Conservation (phyloP, 2,113 vertebrate genomes). For the Fulmarus glacialis region DNA sequence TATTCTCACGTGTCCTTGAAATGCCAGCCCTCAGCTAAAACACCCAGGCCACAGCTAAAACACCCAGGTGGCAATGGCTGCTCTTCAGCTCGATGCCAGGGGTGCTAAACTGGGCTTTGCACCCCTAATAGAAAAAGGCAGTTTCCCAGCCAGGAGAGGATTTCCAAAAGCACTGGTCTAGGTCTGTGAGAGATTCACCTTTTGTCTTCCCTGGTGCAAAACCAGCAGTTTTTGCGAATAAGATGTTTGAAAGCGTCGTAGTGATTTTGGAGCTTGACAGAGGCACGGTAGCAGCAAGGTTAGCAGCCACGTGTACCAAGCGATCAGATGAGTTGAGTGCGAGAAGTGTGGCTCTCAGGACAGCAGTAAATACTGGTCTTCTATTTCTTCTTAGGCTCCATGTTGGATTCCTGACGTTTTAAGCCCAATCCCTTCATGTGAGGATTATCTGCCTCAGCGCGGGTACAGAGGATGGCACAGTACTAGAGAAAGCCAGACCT, state of each 20-base stretch:
- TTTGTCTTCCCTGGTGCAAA: neutral
- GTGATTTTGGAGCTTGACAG: neutral
- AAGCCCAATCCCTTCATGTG: neutral
- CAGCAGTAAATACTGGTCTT: neutral
- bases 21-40: neutral
- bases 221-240: neutral
- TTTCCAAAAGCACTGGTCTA: neutral
- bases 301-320: neutral
- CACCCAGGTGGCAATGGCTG: neutral
- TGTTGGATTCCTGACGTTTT: constrained; percentile 14
- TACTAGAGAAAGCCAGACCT: constrained; percentile 11
- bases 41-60: neutral
- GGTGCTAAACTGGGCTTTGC: neutral
- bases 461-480: neutral
- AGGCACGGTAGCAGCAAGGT: neutral
- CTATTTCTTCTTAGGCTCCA: neutral
- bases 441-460: neutral
- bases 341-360: neutral
- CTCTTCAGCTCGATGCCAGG: neutral
- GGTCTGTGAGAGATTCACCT: neutral
- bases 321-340: neutral
- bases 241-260: neutral
- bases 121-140: neutral
- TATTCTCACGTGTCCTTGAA: neutral
- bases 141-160: neutral